These are phyloP conservation scores for Lateolabrax maculatus DNA, from an alignment of 2,797 vertebrate genomes.

Conservation along the genomic window DNA sequence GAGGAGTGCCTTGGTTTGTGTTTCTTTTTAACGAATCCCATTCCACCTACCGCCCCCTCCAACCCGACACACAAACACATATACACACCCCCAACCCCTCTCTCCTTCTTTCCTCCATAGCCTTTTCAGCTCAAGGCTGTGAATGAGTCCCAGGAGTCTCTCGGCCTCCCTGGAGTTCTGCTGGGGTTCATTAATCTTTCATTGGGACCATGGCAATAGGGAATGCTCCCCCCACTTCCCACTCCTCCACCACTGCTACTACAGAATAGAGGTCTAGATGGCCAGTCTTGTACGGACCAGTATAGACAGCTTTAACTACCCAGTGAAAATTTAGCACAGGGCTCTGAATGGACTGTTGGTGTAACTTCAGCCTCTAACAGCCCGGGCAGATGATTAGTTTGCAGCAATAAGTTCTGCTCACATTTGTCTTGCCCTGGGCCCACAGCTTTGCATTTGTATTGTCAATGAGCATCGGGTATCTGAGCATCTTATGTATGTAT, in stretches of 20 bases:
- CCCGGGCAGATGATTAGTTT: constrained; percentile 53
- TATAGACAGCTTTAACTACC: constrained; percentile 44
- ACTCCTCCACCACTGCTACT: constrained; percentile 39
- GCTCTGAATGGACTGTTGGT: constrained; percentile 44
- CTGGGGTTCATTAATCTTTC: constrained; percentile 90
- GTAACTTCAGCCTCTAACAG: constrained; percentile 46
- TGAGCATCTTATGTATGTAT: constrained; percentile 62
- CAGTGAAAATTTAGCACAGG: constrained; percentile 28
- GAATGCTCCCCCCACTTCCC: constrained; percentile 67
- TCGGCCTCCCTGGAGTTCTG: constrained; percentile 86
- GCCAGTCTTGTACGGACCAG: constrained; percentile 29
- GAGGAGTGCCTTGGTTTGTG: constrained; percentile 69
- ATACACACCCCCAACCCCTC: constrained; percentile 33
- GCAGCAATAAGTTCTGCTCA: constrained; percentile 52
- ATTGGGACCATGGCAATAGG: constrained; percentile 87
- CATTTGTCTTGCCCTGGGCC: constrained; percentile 64
- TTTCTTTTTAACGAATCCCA: constrained; percentile 77
- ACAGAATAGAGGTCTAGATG: constrained; percentile 55
- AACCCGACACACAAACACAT: constrained; percentile 51
- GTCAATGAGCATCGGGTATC: constrained; percentile 66
- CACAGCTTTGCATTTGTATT: constrained; percentile 74
- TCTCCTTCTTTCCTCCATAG: constrained; percentile 67
- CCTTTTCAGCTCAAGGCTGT: constrained; percentile 85
- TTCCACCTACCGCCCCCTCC: constrained; percentile 46
- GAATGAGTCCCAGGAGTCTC: constrained; percentile 87